Conservation (phyloP, 2,113 vertebrate genomes). For the Spermophilus dauricus region DNA sequence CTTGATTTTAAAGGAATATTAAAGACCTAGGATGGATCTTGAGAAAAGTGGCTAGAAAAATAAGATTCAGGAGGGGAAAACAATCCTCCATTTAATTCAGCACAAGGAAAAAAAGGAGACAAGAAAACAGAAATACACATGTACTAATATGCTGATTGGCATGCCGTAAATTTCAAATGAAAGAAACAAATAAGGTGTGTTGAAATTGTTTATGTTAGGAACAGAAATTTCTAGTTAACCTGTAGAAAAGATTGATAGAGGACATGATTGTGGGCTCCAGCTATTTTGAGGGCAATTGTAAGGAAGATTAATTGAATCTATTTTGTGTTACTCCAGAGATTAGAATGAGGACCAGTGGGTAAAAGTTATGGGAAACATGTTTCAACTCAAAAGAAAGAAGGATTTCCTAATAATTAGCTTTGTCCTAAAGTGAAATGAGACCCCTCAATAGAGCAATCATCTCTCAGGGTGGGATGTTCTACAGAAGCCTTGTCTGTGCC, state of each 20-base stretch:
- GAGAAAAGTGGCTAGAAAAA: neutral
- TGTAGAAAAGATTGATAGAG: conserved; percentile 66
- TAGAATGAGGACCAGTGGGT: conserved; percentile 48
- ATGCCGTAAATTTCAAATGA: conserved; percentile 55
- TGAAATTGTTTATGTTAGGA: conserved; percentile 60
- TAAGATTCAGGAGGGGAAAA: neutral
- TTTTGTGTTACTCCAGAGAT: conserved; percentile 66
- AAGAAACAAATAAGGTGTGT: conserved; percentile 64
- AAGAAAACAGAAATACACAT: neutral
- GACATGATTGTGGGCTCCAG: conserved; percentile 49
- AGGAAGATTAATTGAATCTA: conserved; percentile 73
- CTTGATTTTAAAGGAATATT: conserved; percentile 20
- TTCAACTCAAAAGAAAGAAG: conserved; percentile 59
- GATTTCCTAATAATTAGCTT: conserved; percentile 76
- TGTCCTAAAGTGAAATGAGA: conserved; percentile 64
- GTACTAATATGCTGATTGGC: conserved; percentile 58
- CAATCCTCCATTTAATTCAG: neutral
- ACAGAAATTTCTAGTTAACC: conserved; percentile 61
- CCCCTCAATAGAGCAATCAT: conserved; percentile 53
- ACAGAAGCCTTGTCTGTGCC: neutral
- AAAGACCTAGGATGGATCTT: neutral
- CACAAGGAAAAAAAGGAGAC: neutral
- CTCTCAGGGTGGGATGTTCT: conserved; percentile 27
- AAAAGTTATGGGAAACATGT: conserved; percentile 66
- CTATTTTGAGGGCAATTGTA: conserved; percentile 64